These are phyloP conservation scores for Triplophysa rosa DNA, from an alignment of 2,113 vertebrate genomes.

Conservation along the genomic window DNA sequence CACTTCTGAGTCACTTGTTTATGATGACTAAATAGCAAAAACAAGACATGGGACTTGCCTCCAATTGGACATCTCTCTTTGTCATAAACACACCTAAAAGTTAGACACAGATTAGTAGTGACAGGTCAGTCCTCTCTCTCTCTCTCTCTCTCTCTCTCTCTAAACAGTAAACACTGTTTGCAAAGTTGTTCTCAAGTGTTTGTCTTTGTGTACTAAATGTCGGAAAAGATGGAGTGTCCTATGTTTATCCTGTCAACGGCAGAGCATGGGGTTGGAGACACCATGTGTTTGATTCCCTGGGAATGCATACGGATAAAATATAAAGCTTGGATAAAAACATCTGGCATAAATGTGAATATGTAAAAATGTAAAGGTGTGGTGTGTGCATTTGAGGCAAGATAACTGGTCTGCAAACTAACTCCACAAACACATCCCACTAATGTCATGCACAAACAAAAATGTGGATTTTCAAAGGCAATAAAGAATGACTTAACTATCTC, in stretches of 20 bases:
- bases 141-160: constrained; percentile 24
- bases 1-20: constrained; percentile 11
- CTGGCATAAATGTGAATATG: too few relatives aligned
- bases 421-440: constrained; percentile 23
- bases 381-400: constrained; percentile 45
- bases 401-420: constrained; percentile 38
- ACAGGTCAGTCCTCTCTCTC: neutral
- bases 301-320: too few relatives aligned
- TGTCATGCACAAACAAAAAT: too few relatives aligned
- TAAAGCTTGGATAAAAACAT: too few relatives aligned
- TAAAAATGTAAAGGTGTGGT: constrained; percentile 6
- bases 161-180: neutral
- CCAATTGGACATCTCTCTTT: neutral
- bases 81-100: neutral
- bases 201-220: neutral
- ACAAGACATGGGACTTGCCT: neutral
- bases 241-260: neutral
- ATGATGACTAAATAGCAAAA: neutral
- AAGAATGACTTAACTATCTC: neutral
- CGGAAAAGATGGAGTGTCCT: neutral
- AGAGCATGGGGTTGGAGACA: too few relatives aligned
- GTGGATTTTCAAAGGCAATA: neutral
- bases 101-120: neutral
- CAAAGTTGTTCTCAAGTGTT: neutral
- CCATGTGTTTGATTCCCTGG: neutral